A percentile compares a stretch with the other conserved stretches of the same genome.
phyloP scores from a whole-genome alignment of 1,140 invertebrate species.

The Procambarus clarkii region DNA sequence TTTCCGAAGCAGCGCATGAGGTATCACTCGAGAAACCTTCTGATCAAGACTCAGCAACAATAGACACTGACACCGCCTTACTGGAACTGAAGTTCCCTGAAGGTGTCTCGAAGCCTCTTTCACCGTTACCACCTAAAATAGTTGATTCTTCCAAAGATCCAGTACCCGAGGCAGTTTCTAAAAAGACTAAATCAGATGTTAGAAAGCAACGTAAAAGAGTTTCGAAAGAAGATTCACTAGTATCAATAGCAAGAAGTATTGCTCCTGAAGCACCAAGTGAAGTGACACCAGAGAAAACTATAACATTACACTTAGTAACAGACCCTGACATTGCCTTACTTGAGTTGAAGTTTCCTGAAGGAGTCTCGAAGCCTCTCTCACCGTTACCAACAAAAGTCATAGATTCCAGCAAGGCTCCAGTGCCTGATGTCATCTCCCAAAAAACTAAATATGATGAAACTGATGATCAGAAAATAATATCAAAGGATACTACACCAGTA shows the following conservation, averaged over 20 bases:
- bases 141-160: background rate
- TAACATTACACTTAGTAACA: no score
- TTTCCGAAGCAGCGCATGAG: background rate
- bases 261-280: background rate
- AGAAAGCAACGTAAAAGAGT: background rate
- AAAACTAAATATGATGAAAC: background rate
- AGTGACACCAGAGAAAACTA: background rate
- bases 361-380: background rate
- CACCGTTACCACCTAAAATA: background rate
- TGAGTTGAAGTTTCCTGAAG: background rate
- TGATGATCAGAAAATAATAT: background rate
- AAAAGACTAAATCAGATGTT: background rate
- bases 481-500: background rate
- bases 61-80: background rate
- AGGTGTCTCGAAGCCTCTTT: slow-evolving; percentile 27
- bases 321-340: no score
- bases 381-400: background rate
- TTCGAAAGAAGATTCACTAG: background rate
- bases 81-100: slow-evolving; percentile 14
- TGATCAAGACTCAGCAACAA: background rate
- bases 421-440: no score
- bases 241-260: background rate
- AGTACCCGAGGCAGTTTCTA: background rate
- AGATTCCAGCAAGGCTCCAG: no score
- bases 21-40: background rate